Evolutionary conservation across 2,888 invertebrate species (phyloP), one percentile per base, ranked within the genome.

Genomic region (Netelia inedita): DNA sequence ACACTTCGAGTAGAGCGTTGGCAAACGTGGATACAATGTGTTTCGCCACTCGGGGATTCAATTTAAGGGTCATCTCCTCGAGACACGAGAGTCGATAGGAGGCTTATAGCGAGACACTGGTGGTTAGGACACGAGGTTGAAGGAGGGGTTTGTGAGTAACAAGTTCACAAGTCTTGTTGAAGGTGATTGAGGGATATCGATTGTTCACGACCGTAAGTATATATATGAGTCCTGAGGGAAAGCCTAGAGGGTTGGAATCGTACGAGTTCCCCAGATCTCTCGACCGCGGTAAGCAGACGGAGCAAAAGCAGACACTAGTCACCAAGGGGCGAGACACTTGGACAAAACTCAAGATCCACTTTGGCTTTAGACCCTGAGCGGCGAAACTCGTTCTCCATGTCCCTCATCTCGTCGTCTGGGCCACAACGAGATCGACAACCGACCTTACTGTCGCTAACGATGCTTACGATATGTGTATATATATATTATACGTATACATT

Each of bases 261-360:
- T 28, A 28, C 28, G 28, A 28, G 28, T 28, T 28, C 28, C 28
- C 28, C 23, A 23, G 23, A 23, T 23, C 23, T 23, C 23, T 23
- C 23, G 5, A 28, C 28, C 28, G 28, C 5, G 28, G 28, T 28
- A 28, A 59, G 10, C 21, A 66, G 41, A 66, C 55, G 50, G n/a
- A 66, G 53, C 14, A 35, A 41, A 35, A 65, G 41, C 43, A 16
- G 55, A 19, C 9, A 19, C 35, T 41, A 79, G 23, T 41, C 63
- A 28, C n/a, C 61, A 5, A 65, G 55, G n/a, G 53, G 46, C 43
- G 14, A 76, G 53, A 61, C 43, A 63, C 75, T 76, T 63, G n/a
- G 57, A 55, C 55, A 23, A 76, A 63, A 68, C 53, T 78, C 73
- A 69, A 78, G 69, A 71, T 75, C 71, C 79, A 59, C 79, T 79